A percentile compares a stretch with the other conserved stretches of the same genome.
These are phyloP conservation scores for Erpobdella octoculata DNA, from an alignment of 2,888 invertebrate genomes.

Conservation along the genomic window DNA sequence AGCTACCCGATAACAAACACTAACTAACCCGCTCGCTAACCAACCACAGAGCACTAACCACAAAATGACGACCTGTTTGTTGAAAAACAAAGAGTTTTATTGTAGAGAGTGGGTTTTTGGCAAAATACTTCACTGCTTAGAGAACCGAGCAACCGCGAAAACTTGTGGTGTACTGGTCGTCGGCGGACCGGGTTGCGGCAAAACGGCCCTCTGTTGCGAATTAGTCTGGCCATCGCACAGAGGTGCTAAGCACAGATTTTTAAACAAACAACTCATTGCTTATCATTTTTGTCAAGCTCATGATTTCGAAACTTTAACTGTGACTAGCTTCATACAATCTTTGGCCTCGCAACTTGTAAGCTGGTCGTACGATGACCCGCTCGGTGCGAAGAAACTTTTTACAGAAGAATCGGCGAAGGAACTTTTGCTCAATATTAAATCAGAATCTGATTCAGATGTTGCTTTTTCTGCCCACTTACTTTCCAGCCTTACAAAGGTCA, in stretches of 20 bases:
- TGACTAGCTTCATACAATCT: conserved; percentile 68
- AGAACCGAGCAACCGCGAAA: conserved; percentile 67
- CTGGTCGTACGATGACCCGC: conserved; percentile 37
- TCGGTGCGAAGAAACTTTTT: conserved; percentile 6
- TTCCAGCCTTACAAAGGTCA: conserved; percentile 65
- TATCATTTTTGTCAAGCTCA: conserved; percentile 68
- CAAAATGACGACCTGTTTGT: conserved; percentile 34
- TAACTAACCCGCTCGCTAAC: no score
- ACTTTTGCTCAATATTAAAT: conserved; percentile 2
- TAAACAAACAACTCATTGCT: conserved; percentile 72
- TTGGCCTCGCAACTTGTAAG: conserved; percentile 62
- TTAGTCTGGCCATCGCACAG: conserved; percentile 64
- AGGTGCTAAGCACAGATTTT: conserved; percentile 49
- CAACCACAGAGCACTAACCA: background rate
- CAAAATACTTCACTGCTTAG: conserved; percentile 81
- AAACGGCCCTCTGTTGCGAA: conserved; percentile 59
- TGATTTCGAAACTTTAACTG: conserved; percentile 62
- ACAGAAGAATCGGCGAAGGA: background rate
- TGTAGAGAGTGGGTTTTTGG: conserved; percentile 92
- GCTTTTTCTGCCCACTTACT: conserved; percentile 79
- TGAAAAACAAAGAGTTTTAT: conserved; percentile 60
- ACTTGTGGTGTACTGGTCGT: conserved; percentile 80
- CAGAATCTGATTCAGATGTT: conserved; percentile 76
- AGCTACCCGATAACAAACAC: no score
- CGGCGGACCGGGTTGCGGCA: conserved; percentile 87